These are phyloP conservation scores for Patiria miniata DNA, from an alignment of 35 echinoderm and acorn worm species.

Conservation along the genomic window DNA sequence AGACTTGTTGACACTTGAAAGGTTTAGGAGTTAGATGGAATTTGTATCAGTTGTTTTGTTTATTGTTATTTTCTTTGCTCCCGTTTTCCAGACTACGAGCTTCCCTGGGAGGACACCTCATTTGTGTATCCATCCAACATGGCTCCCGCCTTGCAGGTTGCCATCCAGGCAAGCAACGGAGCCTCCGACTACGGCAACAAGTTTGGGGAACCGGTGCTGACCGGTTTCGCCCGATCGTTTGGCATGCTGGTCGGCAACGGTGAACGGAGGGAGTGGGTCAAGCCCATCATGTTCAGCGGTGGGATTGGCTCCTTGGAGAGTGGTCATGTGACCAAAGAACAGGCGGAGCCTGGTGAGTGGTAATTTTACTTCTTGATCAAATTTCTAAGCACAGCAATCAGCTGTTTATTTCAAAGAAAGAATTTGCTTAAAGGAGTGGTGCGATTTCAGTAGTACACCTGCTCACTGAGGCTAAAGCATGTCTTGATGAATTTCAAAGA, in stretches of 20 bases:
- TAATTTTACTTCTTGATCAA: too few species aligned
- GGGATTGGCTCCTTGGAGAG: slow-evolving; percentile 90
- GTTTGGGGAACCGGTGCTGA: slow-evolving; percentile 94
- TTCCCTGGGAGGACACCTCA: slow-evolving; percentile 87
- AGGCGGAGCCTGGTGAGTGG: slow-evolving; percentile 62
- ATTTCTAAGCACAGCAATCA: too few species aligned
- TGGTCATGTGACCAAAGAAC: slow-evolving; percentile 75
- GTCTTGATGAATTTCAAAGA: too few species aligned
- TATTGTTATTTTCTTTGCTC: slow-evolving; percentile 6
- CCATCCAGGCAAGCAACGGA: slow-evolving; percentile 90
- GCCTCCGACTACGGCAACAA: slow-evolving; percentile 99
- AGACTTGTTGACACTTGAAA: too few species aligned
- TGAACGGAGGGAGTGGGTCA: slow-evolving; percentile 97
- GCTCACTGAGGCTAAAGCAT: neutral
- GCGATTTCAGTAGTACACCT: neutral
- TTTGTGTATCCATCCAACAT: slow-evolving; percentile 81
- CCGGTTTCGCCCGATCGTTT: slow-evolving; percentile 95
- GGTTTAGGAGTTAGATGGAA: neutral
- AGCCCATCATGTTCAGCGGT: slow-evolving; percentile 98
- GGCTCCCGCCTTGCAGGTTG: slow-evolving; percentile 77
- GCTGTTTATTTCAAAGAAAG: too few species aligned
- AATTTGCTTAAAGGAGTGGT: neutral
- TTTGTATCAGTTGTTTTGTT: neutral
- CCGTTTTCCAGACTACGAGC: slow-evolving; percentile 63
- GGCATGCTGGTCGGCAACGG: slow-evolving; percentile 79